Percentiles rank a stretch among this genome's conserved stretches.
Conservation (phyloP, 2,888 invertebrate species). For the Nephrotoma guestfalica region DNA sequence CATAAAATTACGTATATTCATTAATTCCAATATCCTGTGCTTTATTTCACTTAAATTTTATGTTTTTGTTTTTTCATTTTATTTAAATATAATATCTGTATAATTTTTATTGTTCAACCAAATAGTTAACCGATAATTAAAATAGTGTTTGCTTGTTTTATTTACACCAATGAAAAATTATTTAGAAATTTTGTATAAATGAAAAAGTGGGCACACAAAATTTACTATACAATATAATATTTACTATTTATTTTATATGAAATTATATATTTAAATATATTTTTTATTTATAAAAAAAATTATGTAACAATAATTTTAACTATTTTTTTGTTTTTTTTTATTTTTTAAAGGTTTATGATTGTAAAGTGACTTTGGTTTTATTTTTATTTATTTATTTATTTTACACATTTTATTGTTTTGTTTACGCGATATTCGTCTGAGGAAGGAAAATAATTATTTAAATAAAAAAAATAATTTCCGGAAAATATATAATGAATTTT, state of each 20-base stretch:
- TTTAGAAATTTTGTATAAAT: neutral
- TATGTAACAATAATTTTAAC: neutral
- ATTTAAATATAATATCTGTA: neutral
- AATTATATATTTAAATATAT: neutral
- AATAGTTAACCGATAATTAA: neutral
- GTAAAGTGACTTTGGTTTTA: neutral
- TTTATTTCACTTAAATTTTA: neutral
- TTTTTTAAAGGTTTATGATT: neutral
- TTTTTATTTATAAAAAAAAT: neutral
- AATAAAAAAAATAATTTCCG: neutral
- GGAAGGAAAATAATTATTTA: neutral
- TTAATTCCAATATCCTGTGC: neutral
- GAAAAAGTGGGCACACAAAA: neutral
- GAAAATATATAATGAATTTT: neutral
- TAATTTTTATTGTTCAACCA: neutral
- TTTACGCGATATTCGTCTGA: neutral
- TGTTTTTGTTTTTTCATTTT: neutral
- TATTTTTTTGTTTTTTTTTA: neutral
- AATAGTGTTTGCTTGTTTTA: neutral
- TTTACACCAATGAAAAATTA: neutral
- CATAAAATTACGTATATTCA: neutral
- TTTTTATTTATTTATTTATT: neutral
- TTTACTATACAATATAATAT: neutral
- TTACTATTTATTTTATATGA: neutral
- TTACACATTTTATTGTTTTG: neutral